phyloP scores from a whole-genome alignment of 2,113 vertebrate genomes.

The Alligator mississippiensis region DNA sequence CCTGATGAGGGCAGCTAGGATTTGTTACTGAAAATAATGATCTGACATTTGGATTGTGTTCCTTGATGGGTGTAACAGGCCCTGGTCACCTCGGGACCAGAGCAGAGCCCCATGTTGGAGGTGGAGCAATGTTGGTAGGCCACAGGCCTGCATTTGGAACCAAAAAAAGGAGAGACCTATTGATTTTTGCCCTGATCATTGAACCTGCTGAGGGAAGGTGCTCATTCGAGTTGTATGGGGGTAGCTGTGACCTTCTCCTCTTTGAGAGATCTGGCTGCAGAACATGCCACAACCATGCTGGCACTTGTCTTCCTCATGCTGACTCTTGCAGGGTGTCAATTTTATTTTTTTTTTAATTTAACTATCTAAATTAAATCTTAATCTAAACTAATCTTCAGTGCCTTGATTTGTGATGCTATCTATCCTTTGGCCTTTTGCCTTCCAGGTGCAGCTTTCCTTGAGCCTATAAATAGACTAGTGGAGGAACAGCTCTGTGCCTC shows the following conservation, averaged over 20 bases:
- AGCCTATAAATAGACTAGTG: neutral
- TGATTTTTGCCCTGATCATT: slow-evolving; percentile 7
- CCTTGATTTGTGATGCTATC: neutral
- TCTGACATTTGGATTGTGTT: neutral
- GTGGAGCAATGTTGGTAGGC: neutral
- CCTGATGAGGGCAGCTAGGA: neutral
- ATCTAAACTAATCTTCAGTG: neutral
- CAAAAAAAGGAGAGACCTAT: neutral
- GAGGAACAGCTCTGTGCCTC: neutral
- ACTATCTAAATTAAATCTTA: neutral
- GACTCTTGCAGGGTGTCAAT: fast-evolving
- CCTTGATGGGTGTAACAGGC: neutral
- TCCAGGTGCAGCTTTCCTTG: neutral
- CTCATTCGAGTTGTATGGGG: neutral
- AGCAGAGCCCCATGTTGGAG: neutral
- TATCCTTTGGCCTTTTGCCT: neutral
- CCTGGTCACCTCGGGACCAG: neutral
- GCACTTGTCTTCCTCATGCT: neutral
- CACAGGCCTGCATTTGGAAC: neutral
- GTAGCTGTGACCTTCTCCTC: neutral
- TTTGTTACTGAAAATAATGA: neutral
- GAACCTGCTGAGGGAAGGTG: slow-evolving; percentile 10
- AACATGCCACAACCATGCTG: neutral
- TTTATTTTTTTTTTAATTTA: neutral
- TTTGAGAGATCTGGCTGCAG: neutral